A percentile compares a stretch with the other conserved stretches of the same genome.
phyloP scores from a whole-genome alignment of 2,888 invertebrate genomes.

The Tiliacea citrago region DNA sequence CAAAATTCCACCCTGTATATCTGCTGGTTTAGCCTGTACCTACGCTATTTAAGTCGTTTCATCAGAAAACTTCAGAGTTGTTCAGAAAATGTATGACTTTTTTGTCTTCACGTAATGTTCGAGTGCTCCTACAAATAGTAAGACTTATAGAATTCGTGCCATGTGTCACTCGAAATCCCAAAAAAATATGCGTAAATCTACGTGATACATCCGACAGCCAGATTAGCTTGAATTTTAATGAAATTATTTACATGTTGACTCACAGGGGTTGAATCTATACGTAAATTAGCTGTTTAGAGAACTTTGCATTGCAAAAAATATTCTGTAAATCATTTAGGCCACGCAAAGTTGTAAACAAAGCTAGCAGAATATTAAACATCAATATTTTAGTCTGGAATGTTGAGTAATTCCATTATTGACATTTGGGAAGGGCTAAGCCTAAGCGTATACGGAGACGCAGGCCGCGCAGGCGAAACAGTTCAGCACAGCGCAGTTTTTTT shows the following conservation, averaged over 20 bases:
- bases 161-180: not conserved
- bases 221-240: slow-evolving; percentile 1
- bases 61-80: too few relatives aligned
- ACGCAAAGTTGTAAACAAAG: not conserved
- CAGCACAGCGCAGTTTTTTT: too few relatives aligned
- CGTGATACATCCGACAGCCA: slow-evolving; percentile 1
- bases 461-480: too few relatives aligned
- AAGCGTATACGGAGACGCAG: too few relatives aligned
- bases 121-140: too few relatives aligned
- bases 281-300: slow-evolving; percentile 2
- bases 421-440: slow-evolving; percentile 8
- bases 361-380: slow-evolving; percentile 8
- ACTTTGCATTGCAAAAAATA: slow-evolving; percentile 1
- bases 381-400: slow-evolving; percentile 28
- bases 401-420: slow-evolving; percentile 36
- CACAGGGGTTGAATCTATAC: not conserved
- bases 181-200: not conserved
- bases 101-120: too few relatives aligned
- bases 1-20: too few relatives aligned
- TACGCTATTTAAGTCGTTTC: too few relatives aligned
- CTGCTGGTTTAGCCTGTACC: too few relatives aligned
- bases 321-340: not conserved
- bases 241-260: not conserved
- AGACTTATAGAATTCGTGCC: not conserved
- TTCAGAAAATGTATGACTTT: too few relatives aligned